Base-by-base conservation (phyloP, 35 echinoderm and acorn worm species). In the Amphiura filiformis region DNA sequence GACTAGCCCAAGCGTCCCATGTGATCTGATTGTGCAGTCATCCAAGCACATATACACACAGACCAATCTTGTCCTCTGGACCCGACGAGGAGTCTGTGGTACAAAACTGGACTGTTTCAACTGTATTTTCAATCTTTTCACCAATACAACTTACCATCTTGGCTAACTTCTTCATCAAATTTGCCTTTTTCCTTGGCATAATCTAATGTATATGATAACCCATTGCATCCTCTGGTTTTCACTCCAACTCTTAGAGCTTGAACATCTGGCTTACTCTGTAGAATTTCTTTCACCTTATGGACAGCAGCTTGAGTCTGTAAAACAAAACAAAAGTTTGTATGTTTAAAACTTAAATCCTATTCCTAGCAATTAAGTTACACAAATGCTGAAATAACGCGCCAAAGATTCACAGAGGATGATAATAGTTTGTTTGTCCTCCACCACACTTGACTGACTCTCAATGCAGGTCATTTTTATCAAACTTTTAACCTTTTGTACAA, bases 181-280 rank as follows among this genome's bases (percentile, higher is more conserved):
- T 99, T 99, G 18, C 89, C 83, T 56, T 95, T 99, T 37, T 99
- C 93, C 36, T 92, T 95, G 32, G 93, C 93, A 86, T 94, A 99
- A 33, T 99, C 96, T 36, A 99, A 70, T 49, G 96, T 99, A 78
- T 99, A 99, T 57, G 90, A 89, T 4, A 99, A 90, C 1, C 96
- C 96, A 88, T 99, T 99, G 76, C 96, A 99, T 0, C 96, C 96
- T 83, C 96, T 89, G 18, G 96, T 99, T 49, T 99, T 99, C 1
- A 99, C 93, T 22, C 96, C 96, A 26, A 99, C 93, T 57, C 93
- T 94, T 49, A 99, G 49, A 0, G 87, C 96, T 17, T 52, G 31
- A 28, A 88, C 64, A 0, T 95, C 93, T 20, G 89, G 47, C 34
- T 90, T 87, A n/a, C 65, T 82, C 35, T 75, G 20, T 9, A 99